These are phyloP conservation scores for Chaetops frenatus DNA, from an alignment of 2,113 vertebrate species.

Conservation along the genomic window DNA sequence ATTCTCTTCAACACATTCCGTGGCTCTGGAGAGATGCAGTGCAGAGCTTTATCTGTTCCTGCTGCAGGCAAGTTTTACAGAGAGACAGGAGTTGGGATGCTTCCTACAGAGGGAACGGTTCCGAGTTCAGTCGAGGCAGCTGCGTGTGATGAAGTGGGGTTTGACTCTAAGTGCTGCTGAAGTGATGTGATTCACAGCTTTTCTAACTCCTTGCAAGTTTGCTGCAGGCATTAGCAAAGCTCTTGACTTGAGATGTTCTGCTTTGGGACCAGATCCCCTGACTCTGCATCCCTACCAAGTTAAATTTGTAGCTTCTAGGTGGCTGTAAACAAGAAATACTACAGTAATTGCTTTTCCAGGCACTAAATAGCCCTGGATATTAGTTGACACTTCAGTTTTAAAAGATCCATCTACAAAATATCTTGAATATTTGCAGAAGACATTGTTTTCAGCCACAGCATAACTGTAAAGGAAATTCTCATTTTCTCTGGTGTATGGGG, in stretches of 20 bases:
- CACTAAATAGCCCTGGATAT: constrained; percentile 3
- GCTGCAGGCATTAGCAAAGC: constrained; percentile 34
- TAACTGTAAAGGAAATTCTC: background rate
- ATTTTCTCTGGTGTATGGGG: background rate
- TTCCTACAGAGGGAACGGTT: background rate
- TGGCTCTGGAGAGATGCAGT: background rate
- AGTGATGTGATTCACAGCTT: constrained; percentile 27
- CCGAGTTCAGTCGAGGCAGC: background rate
- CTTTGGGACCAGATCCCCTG: background rate
- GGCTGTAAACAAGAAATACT: constrained; percentile 14
- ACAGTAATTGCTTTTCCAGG: background rate
- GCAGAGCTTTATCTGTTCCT: background rate
- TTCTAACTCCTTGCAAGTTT: background rate
- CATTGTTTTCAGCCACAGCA: background rate
- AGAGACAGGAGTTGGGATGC: background rate
- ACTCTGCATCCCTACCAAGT: background rate
- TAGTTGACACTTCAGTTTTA: constrained; percentile 27
- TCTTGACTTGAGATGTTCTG: background rate
- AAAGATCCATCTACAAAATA: background rate
- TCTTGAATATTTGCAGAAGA: background rate
- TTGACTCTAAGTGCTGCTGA: constrained; percentile 7
- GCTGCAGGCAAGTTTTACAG: background rate
- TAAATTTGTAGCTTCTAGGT: background rate
- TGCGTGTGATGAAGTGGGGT: background rate
- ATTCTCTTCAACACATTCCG: background rate